Evolutionary conservation across 2,797 vertebrate genomes (phyloP), one percentile per base, ranked within the genome.

Genomic region (Sebastes oblongus): DNA sequence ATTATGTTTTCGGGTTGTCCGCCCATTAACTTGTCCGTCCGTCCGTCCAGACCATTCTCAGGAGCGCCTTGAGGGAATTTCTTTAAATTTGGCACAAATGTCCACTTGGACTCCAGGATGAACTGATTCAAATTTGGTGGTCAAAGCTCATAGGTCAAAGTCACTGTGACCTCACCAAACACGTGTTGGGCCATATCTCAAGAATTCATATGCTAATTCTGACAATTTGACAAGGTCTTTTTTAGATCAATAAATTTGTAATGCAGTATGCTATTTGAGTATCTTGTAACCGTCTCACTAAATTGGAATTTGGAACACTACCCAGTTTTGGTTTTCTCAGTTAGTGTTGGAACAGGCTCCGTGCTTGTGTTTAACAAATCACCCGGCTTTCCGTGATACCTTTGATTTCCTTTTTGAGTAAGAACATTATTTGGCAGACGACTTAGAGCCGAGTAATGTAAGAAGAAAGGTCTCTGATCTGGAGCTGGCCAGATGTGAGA

Each of bases 221-320:
- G 39, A 42, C 14, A 42, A 39, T 42, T 42, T 16, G 39, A 42
- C 39, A 16, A 42, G 42, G 16, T 46, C 6, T 32, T 70, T 24
- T 34, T 75, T 29, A 25, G 13, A 36, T 66, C 18, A 59, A 1
- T 32, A 24, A 5, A n/a, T 11, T 2, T 29, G 8, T 30, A 58
- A 60, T 27, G 16, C 30, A 42, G 36, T 29, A n/a, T 56, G 30
- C 24, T 56, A 10, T 74, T 24, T 56, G 24, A 66, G 18, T 8
- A 22, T 61, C 9, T n/a, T 67, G 27, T 72, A 66, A 58, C 50
- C 9, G 34, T 34, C 62, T 67, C 20, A 54, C 36, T 36, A 39
- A 79, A 42, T 74, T 81, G 69, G 60, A 71, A 62, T 80, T 74
- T 78, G 70, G 54, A 81, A 30, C 20, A 46, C 22, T 24, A 42